A percentile compares a stretch with the other conserved stretches of the same genome.
Evolutionary conservation across 2,888 invertebrate genomes (phyloP).

Genomic region (Nasonia oneida): DNA sequence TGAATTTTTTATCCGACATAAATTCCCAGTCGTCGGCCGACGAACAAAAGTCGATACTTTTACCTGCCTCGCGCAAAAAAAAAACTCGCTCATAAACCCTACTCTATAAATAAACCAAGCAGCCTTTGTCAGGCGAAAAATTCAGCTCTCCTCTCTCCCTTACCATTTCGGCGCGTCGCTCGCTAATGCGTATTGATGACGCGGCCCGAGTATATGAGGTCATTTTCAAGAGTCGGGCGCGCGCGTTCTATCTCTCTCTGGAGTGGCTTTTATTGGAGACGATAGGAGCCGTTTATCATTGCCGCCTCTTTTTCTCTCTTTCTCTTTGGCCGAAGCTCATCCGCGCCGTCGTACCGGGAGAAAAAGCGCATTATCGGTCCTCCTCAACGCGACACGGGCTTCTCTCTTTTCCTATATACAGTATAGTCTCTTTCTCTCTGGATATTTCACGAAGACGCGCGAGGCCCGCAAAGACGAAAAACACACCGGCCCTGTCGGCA

Average conservation of each 20-base stretch:
- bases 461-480: conserved; percentile 28
- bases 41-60: neutral
- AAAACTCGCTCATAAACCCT: conserved; percentile 17
- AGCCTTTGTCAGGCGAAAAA: neutral
- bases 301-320: conserved; percentile 15
- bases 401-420: neutral
- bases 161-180: neutral
- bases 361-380: conserved; percentile 59
- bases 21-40: no score
- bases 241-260: neutral
- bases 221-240: conserved; percentile 48
- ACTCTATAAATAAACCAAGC: conserved; percentile 29
- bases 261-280: conserved; percentile 59
- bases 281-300: conserved; percentile 63
- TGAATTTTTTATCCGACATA: no score
- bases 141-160: neutral
- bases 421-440: neutral
- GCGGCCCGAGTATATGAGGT: conserved; percentile 41
- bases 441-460: neutral
- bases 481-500: neutral
- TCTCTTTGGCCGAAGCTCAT: conserved; percentile 39
- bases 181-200: conserved; percentile 61
- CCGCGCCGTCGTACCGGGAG: conserved; percentile 7
- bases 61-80: neutral
- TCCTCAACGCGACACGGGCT: conserved; percentile 20